These are phyloP conservation scores for Furcifer pardalis DNA, from an alignment of 2,797 vertebrate species.

Conservation along the genomic window DNA sequence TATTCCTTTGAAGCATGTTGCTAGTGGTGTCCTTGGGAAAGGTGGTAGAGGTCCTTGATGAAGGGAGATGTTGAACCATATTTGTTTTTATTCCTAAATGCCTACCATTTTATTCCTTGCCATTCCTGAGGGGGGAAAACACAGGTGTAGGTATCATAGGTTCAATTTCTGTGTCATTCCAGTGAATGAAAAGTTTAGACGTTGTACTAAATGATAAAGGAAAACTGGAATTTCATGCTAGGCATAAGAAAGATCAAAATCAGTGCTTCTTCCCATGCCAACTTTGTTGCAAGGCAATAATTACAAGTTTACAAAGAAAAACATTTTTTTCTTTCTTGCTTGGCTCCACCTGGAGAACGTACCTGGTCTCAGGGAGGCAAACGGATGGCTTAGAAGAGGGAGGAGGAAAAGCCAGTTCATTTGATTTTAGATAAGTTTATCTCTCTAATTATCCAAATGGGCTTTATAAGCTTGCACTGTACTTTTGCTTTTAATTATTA, in stretches of 20 bases:
- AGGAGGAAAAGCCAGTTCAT: neutral
- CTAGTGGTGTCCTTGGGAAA: neutral
- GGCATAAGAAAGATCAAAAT: neutral
- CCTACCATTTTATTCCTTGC: conserved; percentile 31
- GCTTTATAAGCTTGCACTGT: neutral
- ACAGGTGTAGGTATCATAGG: neutral
- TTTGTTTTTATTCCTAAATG: neutral
- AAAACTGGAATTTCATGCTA: conserved; percentile 6
- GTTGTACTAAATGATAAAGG: neutral
- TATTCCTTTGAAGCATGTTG: neutral
- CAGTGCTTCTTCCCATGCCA: neutral
- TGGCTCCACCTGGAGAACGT: neutral
- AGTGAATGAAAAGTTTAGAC: neutral
- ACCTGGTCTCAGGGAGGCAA: neutral
- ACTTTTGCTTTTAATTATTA: neutral
- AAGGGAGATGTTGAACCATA: conserved; percentile 19
- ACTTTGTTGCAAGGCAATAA: neutral
- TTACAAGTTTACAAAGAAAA: neutral
- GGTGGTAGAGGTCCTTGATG: neutral
- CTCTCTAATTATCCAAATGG: neutral
- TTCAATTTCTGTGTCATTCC: neutral
- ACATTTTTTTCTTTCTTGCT: neutral
- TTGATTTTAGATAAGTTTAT: neutral
- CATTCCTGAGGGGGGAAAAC: conserved; percentile 31
- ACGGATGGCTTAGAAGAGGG: neutral